Evolutionary conservation across 2,888 invertebrate species (phyloP), one percentile per base, ranked within the genome.

Genomic region (Ochropleura leucogaster): DNA sequence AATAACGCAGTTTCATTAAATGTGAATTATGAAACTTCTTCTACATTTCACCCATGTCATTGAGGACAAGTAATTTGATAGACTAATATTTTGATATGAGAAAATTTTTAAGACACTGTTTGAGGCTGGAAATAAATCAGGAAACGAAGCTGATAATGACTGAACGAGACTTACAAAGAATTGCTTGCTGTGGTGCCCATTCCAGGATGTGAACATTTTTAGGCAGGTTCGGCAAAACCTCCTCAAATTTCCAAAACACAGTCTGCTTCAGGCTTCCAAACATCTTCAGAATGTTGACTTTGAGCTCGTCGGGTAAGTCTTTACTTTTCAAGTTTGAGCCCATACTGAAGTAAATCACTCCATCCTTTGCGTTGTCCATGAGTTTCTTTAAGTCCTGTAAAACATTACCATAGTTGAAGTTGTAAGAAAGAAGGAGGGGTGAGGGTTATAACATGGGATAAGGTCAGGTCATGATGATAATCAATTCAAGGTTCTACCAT

Each of bases 341-440:
- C 93, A 97, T 91, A 72, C 96, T 97, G 86, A 97, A 97, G 88
- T 94, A 96, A 57, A 97, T 93, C 0, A 95, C 94, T 2, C 97
- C 97, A 67, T 96, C 68, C 72, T 92, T 92, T 0, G 96, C 90
- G 6, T 87, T 87, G 67, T 96, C 94, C 87, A 97, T 88, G 18
- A 95, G 89, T 68, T 92, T 91, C 85, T 96, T 87, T 4, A 97
- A 80, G 64, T 95, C 91, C 95, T 95, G 79, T 42, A 72, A 64
- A 64, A 55, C 12, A 55, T 18, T 14, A 47, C 16, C 6, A 51
- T 18, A 20, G 16, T 30, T 42, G 6, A 30, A 30, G 30, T 30
- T 30, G 30, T 2, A 20, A 44, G 14, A 20, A 42, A 42, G 60
- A 60, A 44, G 44, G 44, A 44, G n/a, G 7, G 12, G 12, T n/a